Conservation (phyloP, 2,113 vertebrate genomes). For the Siniperca chuatsi region DNA sequence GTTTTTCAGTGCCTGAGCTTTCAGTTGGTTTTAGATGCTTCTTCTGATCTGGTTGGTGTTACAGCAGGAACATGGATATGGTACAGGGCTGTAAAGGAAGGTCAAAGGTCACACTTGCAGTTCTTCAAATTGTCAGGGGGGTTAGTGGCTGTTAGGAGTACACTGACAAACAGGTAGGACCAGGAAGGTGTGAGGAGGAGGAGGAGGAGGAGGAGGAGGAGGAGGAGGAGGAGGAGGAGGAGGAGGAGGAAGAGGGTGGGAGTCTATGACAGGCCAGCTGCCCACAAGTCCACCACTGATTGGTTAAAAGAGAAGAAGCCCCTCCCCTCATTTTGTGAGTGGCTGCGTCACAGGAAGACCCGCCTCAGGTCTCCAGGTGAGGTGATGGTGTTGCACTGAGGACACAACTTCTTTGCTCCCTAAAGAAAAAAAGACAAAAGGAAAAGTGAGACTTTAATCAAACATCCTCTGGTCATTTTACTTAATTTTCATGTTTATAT, state of each 20-base stretch:
- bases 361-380: constrained; percentile 87
- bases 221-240: constrained; percentile 30
- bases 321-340: neutral
- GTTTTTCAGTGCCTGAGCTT: constrained; percentile 69
- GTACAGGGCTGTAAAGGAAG: constrained; percentile 43
- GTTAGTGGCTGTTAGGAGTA: constrained; percentile 34
- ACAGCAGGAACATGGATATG: constrained; percentile 41
- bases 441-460: neutral
- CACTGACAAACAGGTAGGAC: constrained; percentile 15
- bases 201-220: constrained; percentile 22
- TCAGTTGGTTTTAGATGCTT: constrained; percentile 22
- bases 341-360: constrained; percentile 84
- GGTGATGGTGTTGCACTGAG: constrained; percentile 89
- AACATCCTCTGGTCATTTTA: neutral
- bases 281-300: constrained; percentile 67
- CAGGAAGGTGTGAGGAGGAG: constrained; percentile 23
- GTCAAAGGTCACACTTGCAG: constrained; percentile 48
- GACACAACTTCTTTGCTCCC: constrained; percentile 89
- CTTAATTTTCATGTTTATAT: neutral
- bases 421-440: constrained; percentile 47
- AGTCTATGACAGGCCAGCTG: constrained; percentile 79
- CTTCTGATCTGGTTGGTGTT: constrained; percentile 22
- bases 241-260: constrained; percentile 28
- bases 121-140: neutral
- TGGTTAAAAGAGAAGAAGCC: constrained; percentile 50